Base-by-base conservation (phyloP, 2,888 invertebrate genomes). In the Leptopterna dolabrata region DNA sequence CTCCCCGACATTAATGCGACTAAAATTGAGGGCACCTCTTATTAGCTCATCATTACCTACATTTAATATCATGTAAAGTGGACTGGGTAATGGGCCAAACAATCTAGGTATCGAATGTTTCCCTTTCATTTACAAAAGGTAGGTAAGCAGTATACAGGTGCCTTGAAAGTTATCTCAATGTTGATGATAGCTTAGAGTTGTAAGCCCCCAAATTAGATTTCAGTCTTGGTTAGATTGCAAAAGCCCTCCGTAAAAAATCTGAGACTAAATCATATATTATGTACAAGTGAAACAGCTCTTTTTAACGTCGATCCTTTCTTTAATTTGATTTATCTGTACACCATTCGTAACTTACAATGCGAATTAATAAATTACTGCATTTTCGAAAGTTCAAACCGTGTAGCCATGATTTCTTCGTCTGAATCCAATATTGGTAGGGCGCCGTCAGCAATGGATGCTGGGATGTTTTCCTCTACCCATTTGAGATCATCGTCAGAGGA, bases 401-500 rank as follows among this genome's bases (percentile, higher is more conserved):
- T 96, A 90, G 95, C 96, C 90, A 96, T 95, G 84, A 97, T 94
- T 92, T 97, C 97, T 92, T 97, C 97, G 91, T 95, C 95, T 0
- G 95, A 95, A 93, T 97, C 93, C 91, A 97, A 92, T 91, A 96
- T 92, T 90, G 95, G 92, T 92, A 95, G 90, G 91, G 96, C 92
- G 88, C 92, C 92, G 91, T 96, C 96, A 87, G 94, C 94, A 89
- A 96, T 93, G 13, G 95, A 93, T 41, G 96, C 94, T 0, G 97
- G 97, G 90, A 98, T 97, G 92, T 98, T 97, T 90, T 98, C 97
- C 91, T 98, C 98, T 7, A 98, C 96, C 98, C 98, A 98, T 91
- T 97, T 95, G 89, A 96, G 92, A 91, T 96, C 96, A 90, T 96
- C 96, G 90, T 96, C 96, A 90, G 71, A 89, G 88, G 86, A 88